Conservation (phyloP, 1,140 invertebrate species). For the Drosophila persimilis region DNA sequence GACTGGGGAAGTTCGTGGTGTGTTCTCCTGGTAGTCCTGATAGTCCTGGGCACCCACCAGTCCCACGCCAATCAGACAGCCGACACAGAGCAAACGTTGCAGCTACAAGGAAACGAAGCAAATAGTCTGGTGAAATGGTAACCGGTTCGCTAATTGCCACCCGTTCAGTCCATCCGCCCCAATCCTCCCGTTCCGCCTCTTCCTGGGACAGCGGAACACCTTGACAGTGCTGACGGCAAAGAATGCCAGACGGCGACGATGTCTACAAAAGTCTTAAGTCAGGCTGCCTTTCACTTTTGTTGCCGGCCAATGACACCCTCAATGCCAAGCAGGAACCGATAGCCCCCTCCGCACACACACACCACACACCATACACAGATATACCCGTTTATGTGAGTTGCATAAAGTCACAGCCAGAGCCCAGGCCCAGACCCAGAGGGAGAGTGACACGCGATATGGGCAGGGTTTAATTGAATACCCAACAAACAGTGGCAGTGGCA, state of each 20-base stretch:
- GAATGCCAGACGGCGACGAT: constrained; percentile 55
- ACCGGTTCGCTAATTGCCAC: constrained; percentile 63
- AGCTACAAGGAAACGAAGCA: constrained; percentile 41
- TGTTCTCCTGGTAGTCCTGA: constrained; percentile 85
- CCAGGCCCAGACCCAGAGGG: constrained; percentile 16
- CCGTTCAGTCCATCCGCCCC: constrained; percentile 6
- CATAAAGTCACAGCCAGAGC: constrained; percentile 50
- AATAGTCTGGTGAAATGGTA: constrained; percentile 26
- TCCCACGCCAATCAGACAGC: constrained; percentile 46
- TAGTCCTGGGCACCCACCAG: constrained; percentile 85
- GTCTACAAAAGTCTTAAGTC: constrained; percentile 52
- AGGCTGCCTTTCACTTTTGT: constrained; percentile 74
- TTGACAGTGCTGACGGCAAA: constrained; percentile 65
- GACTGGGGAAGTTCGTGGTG: constrained; percentile 84
- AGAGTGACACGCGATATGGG: constrained; percentile 63
- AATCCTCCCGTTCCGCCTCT: constrained; percentile 17
- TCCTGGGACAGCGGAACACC: constrained; percentile 42
- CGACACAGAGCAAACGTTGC: constrained; percentile 59
- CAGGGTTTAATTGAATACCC: constrained; percentile 62
- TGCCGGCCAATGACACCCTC: constrained; percentile 75
- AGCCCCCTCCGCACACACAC: constrained; percentile 2
- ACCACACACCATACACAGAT: neutral
- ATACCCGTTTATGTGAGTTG: constrained; percentile 31
- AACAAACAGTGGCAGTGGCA: constrained; percentile 29
- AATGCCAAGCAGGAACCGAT: constrained; percentile 77